phyloP scores from a whole-genome alignment of 2,797 vertebrate genomes.

The Crenichthys baileyi region DNA sequence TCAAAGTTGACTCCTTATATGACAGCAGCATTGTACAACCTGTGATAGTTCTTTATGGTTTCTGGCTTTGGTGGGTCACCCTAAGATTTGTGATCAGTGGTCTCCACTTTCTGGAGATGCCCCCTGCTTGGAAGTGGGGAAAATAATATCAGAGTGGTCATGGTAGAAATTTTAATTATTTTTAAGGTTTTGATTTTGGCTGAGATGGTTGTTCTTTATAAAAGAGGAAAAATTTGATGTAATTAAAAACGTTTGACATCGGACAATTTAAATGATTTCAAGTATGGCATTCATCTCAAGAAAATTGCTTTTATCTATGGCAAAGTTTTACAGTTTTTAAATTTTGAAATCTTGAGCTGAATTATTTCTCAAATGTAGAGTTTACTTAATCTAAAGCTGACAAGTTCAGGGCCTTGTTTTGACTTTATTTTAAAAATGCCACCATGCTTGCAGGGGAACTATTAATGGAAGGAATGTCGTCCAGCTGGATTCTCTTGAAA shows the following conservation, averaged over 20 bases:
- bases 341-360: too few species aligned
- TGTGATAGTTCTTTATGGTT: neutral
- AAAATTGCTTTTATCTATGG: too few species aligned
- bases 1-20: neutral
- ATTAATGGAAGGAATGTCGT: slow-evolving; percentile 47
- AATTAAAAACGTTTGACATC: too few species aligned
- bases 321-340: too few species aligned
- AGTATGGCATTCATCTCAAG: too few species aligned
- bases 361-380: neutral
- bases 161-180: too few species aligned
- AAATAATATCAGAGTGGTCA: too few species aligned
- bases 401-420: neutral
- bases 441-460: slow-evolving; percentile 4
- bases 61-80: neutral
- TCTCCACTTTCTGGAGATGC: neutral
- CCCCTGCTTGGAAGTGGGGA: too few species aligned
- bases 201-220: too few species aligned
- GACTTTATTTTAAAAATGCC: slow-evolving; percentile 5
- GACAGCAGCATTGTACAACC: neutral
- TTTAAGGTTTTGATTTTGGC: too few species aligned
- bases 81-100: neutral
- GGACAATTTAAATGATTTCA: too few species aligned
- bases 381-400: neutral
- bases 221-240: too few species aligned
- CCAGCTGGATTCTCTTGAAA: slow-evolving; percentile 34